Conservation (phyloP, 2,888 invertebrate genomes). For the Sicus ferrugineus region DNA sequence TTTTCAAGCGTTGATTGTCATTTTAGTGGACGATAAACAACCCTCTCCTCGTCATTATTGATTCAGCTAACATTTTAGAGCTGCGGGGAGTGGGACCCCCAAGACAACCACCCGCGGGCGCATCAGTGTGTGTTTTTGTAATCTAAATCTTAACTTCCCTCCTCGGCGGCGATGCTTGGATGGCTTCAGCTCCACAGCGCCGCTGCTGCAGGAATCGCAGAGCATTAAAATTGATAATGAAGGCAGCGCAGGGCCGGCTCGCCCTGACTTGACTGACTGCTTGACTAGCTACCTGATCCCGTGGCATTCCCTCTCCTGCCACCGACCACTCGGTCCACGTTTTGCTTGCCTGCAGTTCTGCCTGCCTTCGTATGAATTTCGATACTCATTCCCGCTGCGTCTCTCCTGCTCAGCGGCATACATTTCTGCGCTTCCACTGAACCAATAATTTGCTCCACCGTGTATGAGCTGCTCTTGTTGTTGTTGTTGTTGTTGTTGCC, state of each 20-base stretch:
- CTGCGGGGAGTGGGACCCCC: too few species aligned
- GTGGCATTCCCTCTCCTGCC: background rate
- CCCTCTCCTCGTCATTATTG: too few species aligned
- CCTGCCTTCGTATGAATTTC: background rate
- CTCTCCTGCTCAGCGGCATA: background rate
- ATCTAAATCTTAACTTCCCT: conserved; percentile 16
- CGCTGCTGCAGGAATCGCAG: conserved; percentile 2
- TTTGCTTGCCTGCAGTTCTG: background rate
- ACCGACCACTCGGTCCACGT: background rate
- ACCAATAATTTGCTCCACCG: conserved; percentile 11
- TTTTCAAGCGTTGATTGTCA: too few species aligned
- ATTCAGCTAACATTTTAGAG: too few species aligned
- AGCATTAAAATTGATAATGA: conserved; percentile 24
- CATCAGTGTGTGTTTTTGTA: background rate
- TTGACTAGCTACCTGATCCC: background rate
- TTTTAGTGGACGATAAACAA: too few species aligned
- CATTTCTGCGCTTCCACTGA: conserved; percentile 7
- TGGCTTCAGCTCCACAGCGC: too few species aligned
- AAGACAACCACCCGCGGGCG: too few species aligned
- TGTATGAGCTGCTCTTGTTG: conserved; percentile 4
- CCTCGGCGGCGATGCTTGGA: too few species aligned
- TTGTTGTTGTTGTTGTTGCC: conserved; percentile 18
- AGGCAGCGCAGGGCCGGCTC: background rate
- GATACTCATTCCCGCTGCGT: background rate
- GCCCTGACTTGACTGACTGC: background rate